Conservation (phyloP, 2,888 invertebrate species). For the Drosophila paramelanica region DNA sequence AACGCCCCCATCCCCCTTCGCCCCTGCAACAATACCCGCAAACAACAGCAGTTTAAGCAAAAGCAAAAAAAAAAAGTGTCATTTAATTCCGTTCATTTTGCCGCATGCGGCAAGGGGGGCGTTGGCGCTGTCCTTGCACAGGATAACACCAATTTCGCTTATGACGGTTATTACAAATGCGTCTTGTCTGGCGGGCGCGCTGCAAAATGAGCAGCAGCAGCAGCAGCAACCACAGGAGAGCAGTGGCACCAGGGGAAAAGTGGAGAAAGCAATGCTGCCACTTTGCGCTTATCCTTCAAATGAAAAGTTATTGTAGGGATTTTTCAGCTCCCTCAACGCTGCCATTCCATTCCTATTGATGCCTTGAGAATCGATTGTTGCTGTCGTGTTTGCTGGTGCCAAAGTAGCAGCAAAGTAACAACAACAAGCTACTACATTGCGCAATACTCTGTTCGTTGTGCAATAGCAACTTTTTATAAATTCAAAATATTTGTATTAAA, state of each 20-base stretch:
- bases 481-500: too few species aligned
- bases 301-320: conserved; percentile 71
- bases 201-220: conserved; percentile 57
- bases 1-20: conserved; percentile 8
- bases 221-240: background rate
- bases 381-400: conserved; percentile 30
- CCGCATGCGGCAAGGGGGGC: conserved; percentile 34
- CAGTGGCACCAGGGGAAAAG: background rate
- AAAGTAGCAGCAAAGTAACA: conserved; percentile 22
- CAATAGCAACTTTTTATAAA: too few species aligned
- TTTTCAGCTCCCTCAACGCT: conserved; percentile 47
- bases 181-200: conserved; percentile 57
- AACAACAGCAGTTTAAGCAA: conserved; percentile 14
- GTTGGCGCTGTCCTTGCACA: conserved; percentile 55
- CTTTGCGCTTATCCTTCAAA: conserved; percentile 69
- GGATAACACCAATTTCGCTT: conserved; percentile 79
- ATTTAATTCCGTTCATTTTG: conserved; percentile 67
- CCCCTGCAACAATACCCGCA: conserved; percentile 10
- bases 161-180: conserved; percentile 80
- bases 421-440: conserved; percentile 2
- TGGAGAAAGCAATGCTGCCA: conserved; percentile 42
- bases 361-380: conserved; percentile 66
- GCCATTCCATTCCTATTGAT: conserved; percentile 49
- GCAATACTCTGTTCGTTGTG: background rate
- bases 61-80: conserved; percentile 52